These are phyloP conservation scores for Leucoraja ocellata DNA, from an alignment of 2,797 vertebrate genomes.

Conservation along the genomic window DNA sequence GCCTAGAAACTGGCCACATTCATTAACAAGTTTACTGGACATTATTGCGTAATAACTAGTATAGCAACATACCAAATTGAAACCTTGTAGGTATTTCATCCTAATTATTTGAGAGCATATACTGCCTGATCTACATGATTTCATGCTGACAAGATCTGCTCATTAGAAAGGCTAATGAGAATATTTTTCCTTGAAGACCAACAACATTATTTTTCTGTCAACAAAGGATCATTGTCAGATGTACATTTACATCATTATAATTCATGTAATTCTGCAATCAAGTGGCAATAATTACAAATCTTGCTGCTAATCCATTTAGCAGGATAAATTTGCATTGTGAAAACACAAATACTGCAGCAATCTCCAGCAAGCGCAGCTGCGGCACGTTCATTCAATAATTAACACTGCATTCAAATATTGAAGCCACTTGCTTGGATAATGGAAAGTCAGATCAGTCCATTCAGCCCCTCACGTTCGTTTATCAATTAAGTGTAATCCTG, in stretches of 20 bases:
- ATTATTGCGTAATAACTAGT: not conserved
- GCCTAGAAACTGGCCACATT: not conserved
- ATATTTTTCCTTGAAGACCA: slow-evolving; percentile 67
- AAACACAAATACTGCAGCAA: not conserved
- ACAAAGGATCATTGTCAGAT: slow-evolving; percentile 67
- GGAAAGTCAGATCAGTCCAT: not conserved
- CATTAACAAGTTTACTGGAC: too few relatives aligned
- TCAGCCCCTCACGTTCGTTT: too few relatives aligned
- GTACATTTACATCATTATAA: slow-evolving; percentile 53
- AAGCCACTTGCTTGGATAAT: not conserved
- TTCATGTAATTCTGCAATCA: slow-evolving; percentile 42
- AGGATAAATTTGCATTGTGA: not conserved
- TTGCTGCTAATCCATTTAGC: not conserved
- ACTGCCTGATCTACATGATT: slow-evolving; percentile 67
- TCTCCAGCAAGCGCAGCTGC: not conserved
- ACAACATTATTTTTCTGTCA: slow-evolving; percentile 58
- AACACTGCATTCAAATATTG: not conserved
- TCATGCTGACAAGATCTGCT: slow-evolving; percentile 74
- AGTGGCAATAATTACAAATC: not conserved
- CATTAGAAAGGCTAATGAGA: slow-evolving; percentile 75
- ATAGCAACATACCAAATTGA: not conserved
- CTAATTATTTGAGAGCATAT: slow-evolving; percentile 12
- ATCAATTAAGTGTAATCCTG: too few relatives aligned
- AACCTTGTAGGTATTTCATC: not conserved
- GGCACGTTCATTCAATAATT: not conserved